Percentiles rank a stretch among this genome's conserved stretches.
Evolutionary conservation across 2,888 invertebrate genomes (phyloP).

Genomic region (Dexiosoma caninum): DNA sequence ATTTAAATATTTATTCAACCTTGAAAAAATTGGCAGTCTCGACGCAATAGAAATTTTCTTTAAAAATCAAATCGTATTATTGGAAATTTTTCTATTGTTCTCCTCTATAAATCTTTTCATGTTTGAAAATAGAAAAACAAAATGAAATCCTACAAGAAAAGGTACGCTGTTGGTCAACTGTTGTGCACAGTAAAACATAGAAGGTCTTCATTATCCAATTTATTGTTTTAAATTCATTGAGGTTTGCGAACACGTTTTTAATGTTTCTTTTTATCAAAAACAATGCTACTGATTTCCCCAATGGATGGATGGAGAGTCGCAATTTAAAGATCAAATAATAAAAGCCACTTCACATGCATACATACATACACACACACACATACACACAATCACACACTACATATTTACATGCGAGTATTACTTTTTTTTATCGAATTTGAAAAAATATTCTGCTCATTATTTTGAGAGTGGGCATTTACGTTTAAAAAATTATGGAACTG

Average conservation of each 20-base stretch:
- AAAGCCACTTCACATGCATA: too few relatives aligned
- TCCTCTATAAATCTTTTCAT: not conserved
- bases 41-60: not conserved
- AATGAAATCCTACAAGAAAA: not conserved
- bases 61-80: not conserved
- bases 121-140: not conserved
- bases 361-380: too few relatives aligned
- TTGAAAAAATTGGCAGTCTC: not conserved
- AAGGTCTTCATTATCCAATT: conserved; percentile 32
- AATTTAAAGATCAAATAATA: not conserved
- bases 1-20: not conserved
- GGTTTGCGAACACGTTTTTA: conserved; percentile 44
- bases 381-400: too few relatives aligned
- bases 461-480: too few relatives aligned
- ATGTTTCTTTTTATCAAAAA: not conserved
- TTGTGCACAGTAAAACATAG: not conserved
- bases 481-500: too few relatives aligned
- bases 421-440: too few relatives aligned
- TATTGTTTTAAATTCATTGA: conserved; percentile 45
- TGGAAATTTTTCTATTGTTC: not conserved
- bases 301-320: not conserved
- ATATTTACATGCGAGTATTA: too few relatives aligned
- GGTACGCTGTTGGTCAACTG: not conserved
- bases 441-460: too few relatives aligned
- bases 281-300: too few relatives aligned